These are phyloP conservation scores for Benitochromis conjunctus DNA, from an alignment of 2,113 vertebrate genomes.

Conservation along the genomic window DNA sequence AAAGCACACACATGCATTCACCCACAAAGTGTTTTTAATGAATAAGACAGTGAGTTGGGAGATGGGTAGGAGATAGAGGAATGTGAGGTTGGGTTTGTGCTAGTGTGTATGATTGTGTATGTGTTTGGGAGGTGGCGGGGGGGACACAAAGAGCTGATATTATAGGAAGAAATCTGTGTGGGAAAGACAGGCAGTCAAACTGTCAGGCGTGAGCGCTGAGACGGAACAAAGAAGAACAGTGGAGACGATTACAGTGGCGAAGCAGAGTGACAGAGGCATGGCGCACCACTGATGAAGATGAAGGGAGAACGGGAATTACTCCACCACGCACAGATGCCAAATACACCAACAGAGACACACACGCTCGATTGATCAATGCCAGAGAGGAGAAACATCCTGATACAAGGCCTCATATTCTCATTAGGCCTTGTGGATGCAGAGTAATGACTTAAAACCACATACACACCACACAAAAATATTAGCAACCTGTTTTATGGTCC, in stretches of 20 bases:
- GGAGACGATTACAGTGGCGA: conserved; percentile 57
- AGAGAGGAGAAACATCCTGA: neutral
- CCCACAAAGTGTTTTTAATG: conserved; percentile 40
- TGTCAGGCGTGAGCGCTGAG: conserved; percentile 61
- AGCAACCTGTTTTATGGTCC: neutral
- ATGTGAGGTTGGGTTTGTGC: neutral
- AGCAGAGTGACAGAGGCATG: conserved; percentile 41
- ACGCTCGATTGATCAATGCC: conserved; percentile 2
- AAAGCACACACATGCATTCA: neutral
- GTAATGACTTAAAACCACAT: neutral
- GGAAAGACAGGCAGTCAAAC: conserved; percentile 63
- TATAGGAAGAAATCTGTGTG: conserved; percentile 54
- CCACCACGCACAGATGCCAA: neutral
- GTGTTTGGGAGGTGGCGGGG: neutral
- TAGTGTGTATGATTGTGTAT: neutral
- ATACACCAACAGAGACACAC: neutral
- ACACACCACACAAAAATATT: neutral
- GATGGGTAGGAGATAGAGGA: neutral
- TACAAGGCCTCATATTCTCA: neutral
- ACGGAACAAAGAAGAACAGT: conserved; percentile 66
- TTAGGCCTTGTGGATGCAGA: neutral
- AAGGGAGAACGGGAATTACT: conserved; percentile 1
- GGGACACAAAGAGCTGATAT: conserved; percentile 53
- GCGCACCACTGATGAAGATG: conserved; percentile 21
- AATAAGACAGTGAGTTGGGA: conserved; percentile 10